These are phyloP conservation scores for Caenorhabditis briggsae DNA, from an alignment of 1,140 invertebrate genomes.

Conservation along the genomic window DNA sequence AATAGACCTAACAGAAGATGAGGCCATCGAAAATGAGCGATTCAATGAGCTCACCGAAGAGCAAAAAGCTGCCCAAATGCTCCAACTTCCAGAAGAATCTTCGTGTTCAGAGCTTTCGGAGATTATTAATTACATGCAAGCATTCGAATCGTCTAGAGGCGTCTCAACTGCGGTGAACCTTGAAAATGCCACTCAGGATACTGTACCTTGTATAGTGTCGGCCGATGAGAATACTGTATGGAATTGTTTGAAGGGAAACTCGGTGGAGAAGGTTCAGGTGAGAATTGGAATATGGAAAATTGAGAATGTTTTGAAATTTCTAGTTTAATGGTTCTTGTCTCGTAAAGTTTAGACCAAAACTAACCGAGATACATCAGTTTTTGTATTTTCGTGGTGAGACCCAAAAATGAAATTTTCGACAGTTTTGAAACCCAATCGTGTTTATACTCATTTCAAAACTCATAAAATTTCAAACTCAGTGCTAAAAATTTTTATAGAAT, in stretches of 20 bases:
- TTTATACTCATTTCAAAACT: too few relatives aligned
- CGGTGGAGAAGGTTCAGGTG: conserved; percentile 9
- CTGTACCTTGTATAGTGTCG: conserved; percentile 23
- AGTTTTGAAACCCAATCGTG: too few relatives aligned
- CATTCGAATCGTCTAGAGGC: background rate
- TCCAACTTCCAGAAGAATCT: conserved; percentile 20
- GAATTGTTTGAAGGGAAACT: conserved; percentile 25
- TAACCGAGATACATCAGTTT: too few relatives aligned
- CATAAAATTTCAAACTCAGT: too few relatives aligned
- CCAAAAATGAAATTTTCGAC: too few relatives aligned
- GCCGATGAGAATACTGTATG: conserved; percentile 41
- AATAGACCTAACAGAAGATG: conserved; percentile 22
- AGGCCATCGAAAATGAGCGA: conserved; percentile 5
- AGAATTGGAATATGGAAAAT: background rate
- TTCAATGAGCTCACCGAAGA: conserved; percentile 40
- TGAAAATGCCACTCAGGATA: conserved; percentile 5
- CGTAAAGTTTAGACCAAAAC: too few relatives aligned
- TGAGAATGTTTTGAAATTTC: background rate
- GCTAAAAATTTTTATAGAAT: too few relatives aligned
- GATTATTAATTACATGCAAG: conserved; percentile 43
- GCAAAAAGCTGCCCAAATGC: conserved; percentile 21
- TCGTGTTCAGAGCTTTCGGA: conserved; percentile 3
- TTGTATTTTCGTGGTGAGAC: too few relatives aligned
- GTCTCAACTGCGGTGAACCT: background rate
- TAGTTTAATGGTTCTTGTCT: background rate